phyloP scores from a whole-genome alignment of 2,113 vertebrate genomes.

The Penelope pileata region DNA sequence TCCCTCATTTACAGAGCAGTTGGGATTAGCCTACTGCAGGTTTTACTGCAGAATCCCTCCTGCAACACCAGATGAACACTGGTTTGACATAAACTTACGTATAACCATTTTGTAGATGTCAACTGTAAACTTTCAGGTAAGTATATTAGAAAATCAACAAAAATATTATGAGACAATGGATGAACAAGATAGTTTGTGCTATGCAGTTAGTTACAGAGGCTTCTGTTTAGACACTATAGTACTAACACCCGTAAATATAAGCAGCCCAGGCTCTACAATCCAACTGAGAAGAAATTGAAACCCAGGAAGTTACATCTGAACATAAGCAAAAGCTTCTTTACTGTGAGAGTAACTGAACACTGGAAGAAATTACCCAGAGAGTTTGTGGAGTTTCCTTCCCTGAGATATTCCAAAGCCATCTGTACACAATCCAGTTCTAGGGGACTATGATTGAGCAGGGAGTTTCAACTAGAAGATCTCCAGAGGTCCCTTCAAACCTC shows the following conservation, averaged over 20 bases:
- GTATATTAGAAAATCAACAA: not conserved
- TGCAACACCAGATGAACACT: not conserved
- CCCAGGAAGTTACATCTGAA: not conserved
- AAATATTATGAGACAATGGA: not conserved
- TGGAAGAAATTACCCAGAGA: not conserved
- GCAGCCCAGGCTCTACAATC: not conserved
- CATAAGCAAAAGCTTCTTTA: not conserved
- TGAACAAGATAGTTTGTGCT: not conserved
- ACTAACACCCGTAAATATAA: not conserved
- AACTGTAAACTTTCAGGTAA: not conserved
- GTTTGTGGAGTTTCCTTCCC: not conserved
- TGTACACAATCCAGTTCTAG: not conserved
- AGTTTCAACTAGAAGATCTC: not conserved
- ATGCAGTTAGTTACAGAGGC: not conserved
- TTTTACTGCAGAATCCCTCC: not conserved
- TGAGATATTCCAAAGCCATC: not conserved
- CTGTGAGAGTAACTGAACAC: not conserved
- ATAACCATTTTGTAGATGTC: not conserved
- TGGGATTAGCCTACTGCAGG: not conserved
- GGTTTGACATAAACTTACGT: not conserved
- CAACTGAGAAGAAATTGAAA: not conserved
- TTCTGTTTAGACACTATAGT: not conserved
- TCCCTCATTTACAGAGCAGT: not conserved
- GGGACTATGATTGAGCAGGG: not conserved
- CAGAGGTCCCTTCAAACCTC: not conserved